Conservation (phyloP, 2,888 invertebrate species). For the Alloplasta piceator region DNA sequence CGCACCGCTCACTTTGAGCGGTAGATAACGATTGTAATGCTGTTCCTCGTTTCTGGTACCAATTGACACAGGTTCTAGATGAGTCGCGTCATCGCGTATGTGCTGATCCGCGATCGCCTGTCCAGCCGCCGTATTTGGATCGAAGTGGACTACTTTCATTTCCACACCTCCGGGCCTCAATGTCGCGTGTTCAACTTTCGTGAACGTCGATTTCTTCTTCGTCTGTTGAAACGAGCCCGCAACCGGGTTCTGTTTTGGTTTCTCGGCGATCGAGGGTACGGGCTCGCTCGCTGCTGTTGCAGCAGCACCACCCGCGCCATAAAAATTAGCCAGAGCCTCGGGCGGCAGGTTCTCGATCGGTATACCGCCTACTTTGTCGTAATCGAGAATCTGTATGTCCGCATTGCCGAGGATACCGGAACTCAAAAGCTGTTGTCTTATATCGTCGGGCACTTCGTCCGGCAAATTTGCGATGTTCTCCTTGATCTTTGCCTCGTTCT, state of each 20-base stretch:
- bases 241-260: constrained; percentile 70
- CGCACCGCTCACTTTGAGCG: constrained; percentile 92
- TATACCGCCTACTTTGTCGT: constrained; percentile 94
- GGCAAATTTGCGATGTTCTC: constrained; percentile 86
- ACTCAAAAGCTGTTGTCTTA: constrained; percentile 91
- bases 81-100: constrained; percentile 89
- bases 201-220: constrained; percentile 69
- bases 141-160: constrained; percentile 93
- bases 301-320: constrained; percentile 91
- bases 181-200: constrained; percentile 81
- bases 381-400: constrained; percentile 93
- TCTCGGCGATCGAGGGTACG: constrained; percentile 87
- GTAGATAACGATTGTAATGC: constrained; percentile 92
- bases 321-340: constrained; percentile 94
- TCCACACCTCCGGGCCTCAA: constrained; percentile 87
- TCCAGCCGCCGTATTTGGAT: constrained; percentile 90
- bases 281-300: constrained; percentile 89
- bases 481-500: constrained; percentile 84
- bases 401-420: constrained; percentile 95
- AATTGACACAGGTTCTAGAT: constrained; percentile 90
- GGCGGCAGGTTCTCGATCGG: constrained; percentile 92
- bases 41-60: constrained; percentile 79
- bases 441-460: constrained; percentile 94
- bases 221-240: constrained; percentile 54
- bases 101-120: constrained; percentile 89